A percentile compares a stretch with the other conserved stretches of the same genome.
Conservation (phyloP, 2,888 invertebrate genomes). For the Habroteleia sp. region DNA sequence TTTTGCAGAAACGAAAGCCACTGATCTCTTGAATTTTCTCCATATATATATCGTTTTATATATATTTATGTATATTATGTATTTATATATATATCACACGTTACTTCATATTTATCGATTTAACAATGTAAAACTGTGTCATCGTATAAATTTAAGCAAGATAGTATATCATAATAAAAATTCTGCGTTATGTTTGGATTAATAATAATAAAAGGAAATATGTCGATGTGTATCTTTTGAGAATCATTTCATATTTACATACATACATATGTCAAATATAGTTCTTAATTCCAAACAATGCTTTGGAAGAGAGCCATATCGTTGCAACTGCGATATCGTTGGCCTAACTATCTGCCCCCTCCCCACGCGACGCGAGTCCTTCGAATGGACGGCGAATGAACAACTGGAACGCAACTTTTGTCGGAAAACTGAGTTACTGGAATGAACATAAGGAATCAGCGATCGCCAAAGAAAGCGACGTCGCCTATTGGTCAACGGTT, state of each 20-base stretch:
- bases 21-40: too few relatives aligned
- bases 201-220: slow-evolving; percentile 62
- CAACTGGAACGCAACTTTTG: slow-evolving; percentile 25
- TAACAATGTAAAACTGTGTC: slow-evolving; percentile 64
- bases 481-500: slow-evolving; percentile 1
- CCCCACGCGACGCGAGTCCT: slow-evolving; percentile 5
- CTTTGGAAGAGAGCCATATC: slow-evolving; percentile 62
- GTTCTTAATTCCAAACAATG: slow-evolving; percentile 58
- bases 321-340: slow-evolving; percentile 52
- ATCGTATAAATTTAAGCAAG: slow-evolving; percentile 64
- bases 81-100: slow-evolving; percentile 64
- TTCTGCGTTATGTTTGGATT: slow-evolving; percentile 57
- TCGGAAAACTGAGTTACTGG: slow-evolving; percentile 43
- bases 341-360: background rate
- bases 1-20: too few relatives aligned
- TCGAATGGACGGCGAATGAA: slow-evolving; percentile 20
- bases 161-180: slow-evolving; percentile 61
- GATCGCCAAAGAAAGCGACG: slow-evolving; percentile 10
- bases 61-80: slow-evolving; percentile 57
- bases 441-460: slow-evolving; percentile 27
- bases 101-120: slow-evolving; percentile 64
- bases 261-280: slow-evolving; percentile 67
- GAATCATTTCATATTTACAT: slow-evolving; percentile 65
- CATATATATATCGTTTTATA: slow-evolving; percentile 41
- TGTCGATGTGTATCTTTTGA: slow-evolving; percentile 64